Conservation (phyloP, 2,797 vertebrate genomes). For the Enteromius fasciolatus region DNA sequence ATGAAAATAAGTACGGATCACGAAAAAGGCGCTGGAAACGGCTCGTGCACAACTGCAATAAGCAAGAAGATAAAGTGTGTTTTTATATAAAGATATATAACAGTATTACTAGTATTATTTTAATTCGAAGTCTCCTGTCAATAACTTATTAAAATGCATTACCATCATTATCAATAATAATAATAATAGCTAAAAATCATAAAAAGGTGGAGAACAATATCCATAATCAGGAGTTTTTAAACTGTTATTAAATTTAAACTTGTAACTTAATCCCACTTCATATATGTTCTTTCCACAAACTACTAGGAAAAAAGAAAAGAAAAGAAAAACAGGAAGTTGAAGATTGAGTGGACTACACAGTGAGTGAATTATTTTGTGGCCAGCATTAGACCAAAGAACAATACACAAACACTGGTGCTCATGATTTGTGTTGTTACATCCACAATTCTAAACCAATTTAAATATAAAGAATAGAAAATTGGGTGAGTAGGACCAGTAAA, state of each 20-base stretch:
- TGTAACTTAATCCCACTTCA: neutral
- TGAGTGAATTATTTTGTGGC: constrained; percentile 34
- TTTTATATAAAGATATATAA: neutral
- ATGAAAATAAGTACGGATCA: neutral
- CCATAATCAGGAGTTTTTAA: neutral
- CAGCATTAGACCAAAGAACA: constrained; percentile 49
- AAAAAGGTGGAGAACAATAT: neutral
- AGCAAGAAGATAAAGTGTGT: neutral
- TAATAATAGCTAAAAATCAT: neutral
- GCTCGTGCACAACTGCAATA: neutral
- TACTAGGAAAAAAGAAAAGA: neutral
- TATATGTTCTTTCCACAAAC: neutral
- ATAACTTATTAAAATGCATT: neutral
- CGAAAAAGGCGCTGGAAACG: constrained; percentile 8
- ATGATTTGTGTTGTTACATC: constrained; percentile 43
- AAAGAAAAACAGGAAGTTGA: constrained; percentile 16
- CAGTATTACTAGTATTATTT: neutral
- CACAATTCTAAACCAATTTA: constrained; percentile 32
- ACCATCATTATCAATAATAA: neutral
- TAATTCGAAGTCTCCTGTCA: neutral
- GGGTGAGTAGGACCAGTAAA: constrained; percentile 22
- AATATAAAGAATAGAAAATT: constrained; percentile 42
- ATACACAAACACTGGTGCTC: constrained; percentile 44
- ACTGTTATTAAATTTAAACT: neutral
- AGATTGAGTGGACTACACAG: constrained; percentile 36